Evolutionary conservation across 2,113 vertebrate genomes (phyloP).

Genomic region (Notiomystis cincta): DNA sequence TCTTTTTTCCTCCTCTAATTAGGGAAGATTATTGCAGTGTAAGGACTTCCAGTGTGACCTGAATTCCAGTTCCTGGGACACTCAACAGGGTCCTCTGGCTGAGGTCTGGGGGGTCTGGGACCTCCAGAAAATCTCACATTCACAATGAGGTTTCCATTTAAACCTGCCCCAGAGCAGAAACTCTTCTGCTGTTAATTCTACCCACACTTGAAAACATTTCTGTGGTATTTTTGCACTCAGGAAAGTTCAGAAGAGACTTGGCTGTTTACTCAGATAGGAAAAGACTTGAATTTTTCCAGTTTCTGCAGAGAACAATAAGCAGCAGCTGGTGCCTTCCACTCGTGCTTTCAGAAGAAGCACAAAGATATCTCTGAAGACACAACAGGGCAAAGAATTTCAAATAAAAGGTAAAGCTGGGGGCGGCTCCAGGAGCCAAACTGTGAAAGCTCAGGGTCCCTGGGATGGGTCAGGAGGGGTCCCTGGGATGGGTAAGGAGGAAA

Average conservation of each 20-base stretch:
- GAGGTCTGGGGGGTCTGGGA: not conserved
- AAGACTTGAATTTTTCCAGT: not conserved
- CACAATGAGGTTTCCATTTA: not conserved
- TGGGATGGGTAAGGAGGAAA: too few species aligned
- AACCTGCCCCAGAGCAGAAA: constrained; percentile 27
- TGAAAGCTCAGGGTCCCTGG: not conserved
- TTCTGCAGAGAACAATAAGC: not conserved
- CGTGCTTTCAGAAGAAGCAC: not conserved
- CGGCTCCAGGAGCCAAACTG: not conserved
- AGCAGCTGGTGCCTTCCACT: not conserved
- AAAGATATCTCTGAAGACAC: not conserved
- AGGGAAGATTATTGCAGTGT: constrained; percentile 7
- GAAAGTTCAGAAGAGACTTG: not conserved
- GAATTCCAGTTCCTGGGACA: constrained; percentile 3
- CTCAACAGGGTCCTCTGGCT: not conserved
- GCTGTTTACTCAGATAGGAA: not conserved
- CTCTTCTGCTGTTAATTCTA: not conserved
- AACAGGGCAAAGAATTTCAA: not conserved
- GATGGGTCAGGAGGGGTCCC: not conserved
- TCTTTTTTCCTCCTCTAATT: constrained; percentile 58
- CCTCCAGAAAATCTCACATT: not conserved
- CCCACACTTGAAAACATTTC: not conserved
- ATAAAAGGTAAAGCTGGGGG: not conserved
- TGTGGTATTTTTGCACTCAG: not conserved
- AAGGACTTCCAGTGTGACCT: constrained; percentile 44